Conservation (phyloP, 2,797 vertebrate genomes). For the Lithobates sylvaticus region DNA sequence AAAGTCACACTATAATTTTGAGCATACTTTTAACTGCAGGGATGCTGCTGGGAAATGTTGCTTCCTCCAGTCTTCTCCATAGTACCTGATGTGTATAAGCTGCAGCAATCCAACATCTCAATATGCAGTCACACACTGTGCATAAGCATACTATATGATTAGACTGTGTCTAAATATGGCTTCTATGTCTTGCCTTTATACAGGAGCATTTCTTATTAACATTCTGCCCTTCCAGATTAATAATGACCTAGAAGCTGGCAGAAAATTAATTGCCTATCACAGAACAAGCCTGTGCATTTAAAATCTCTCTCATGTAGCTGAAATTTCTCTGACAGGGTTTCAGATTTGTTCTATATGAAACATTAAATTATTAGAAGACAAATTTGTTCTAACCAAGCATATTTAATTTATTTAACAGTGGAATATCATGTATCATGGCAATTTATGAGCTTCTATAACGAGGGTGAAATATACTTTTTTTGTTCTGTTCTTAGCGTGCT, state of each 20-base stretch:
- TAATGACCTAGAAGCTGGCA: conserved; percentile 16
- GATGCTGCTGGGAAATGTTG: neutral
- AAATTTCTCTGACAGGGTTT: conserved; percentile 32
- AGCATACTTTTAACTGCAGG: neutral
- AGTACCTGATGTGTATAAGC: neutral
- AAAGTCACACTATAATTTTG: neutral
- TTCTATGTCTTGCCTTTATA: neutral
- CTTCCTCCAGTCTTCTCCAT: neutral
- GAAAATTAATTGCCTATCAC: conserved; percentile 31
- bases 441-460: conserved; percentile 2
- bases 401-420: conserved; percentile 9
- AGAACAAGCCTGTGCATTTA: neutral
- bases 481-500: neutral
- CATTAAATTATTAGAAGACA: conserved; percentile 42
- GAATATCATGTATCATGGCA: neutral
- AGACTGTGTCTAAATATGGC: conserved; percentile 5
- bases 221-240: conserved; percentile 41
- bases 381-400: conserved; percentile 9
- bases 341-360: conserved; percentile 24
- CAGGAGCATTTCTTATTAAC: conserved; percentile 22
- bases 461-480: neutral
- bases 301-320: conserved; percentile 27
- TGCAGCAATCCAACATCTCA: neutral
- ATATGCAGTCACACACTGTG: neutral
- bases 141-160: conserved; percentile 8